Evolutionary conservation across 2,797 vertebrate genomes (phyloP), one percentile per base, ranked within the genome.

Genomic region (Ispidina picta): DNA sequence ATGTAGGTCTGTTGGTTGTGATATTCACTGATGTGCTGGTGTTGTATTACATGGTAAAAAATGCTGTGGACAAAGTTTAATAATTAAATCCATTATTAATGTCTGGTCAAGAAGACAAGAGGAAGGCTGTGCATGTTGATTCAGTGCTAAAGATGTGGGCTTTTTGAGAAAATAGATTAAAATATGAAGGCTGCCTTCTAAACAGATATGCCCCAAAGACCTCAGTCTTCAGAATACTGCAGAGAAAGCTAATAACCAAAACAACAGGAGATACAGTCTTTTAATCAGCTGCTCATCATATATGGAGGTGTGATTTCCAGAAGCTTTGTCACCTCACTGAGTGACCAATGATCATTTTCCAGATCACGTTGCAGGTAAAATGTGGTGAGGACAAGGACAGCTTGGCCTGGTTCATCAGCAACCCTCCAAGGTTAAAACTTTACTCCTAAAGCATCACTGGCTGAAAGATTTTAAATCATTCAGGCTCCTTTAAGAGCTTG

Each of bases 51-150:
- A 68, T 51, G 52, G 52, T 94, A 94, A 78, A 86, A 95, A 95
- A 89, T 64, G 64, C 74, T 89, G 16, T 43, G 80, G 71, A 86
- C 83, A 66, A 89, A 72, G 84, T 91, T 95, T 86, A 92, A 73
- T 93, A 96, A 96, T 96, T 94, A 95, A 92, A 95, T 95, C 83
- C 58, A 94, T 95, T 93, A 95, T 95, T 95, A 86, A 94, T 83
- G 43, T 81, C 59, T 89, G 31, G 31, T 91, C 49, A 88, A 92
- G 89, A 94, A 89, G 71, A 70, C 66, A 39, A 55, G 86, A 83
- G 63, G 82, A 88, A 79, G 78, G 60, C 51, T 1, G 5, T 84
- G 29, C 37, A 25, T 90, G 62, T 90, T 92, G 56, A 89, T 93
- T 90, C 59, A 60, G 48, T 54, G 83, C 77, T 91, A 43, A 64